A percentile compares a stretch with the other conserved stretches of the same genome.
Evolutionary conservation across 2,113 vertebrate genomes (phyloP).

Genomic region (Microcebus griseorufus): DNA sequence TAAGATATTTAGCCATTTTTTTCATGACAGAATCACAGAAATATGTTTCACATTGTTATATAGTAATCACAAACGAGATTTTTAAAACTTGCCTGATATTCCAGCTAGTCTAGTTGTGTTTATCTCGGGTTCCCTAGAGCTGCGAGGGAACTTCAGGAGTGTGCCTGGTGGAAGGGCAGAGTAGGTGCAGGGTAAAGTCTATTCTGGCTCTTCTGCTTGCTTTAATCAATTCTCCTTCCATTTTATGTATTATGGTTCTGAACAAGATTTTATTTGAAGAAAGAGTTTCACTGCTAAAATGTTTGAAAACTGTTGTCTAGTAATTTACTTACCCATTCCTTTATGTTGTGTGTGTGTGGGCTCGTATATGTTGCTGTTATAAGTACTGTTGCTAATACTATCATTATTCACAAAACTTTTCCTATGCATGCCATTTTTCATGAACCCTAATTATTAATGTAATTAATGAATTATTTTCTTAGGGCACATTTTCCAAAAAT

Average conservation of each 20-base stretch:
- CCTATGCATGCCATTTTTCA: background rate
- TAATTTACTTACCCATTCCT: background rate
- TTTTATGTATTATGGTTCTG: background rate
- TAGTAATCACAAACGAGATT: background rate
- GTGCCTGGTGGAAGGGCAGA: background rate
- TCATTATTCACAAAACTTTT: background rate
- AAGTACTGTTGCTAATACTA: background rate
- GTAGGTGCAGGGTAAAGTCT: background rate
- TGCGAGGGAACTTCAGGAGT: background rate
- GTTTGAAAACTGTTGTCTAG: background rate
- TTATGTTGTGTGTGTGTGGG: background rate
- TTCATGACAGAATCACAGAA: background rate
- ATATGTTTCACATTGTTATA: background rate
- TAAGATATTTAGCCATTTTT: background rate
- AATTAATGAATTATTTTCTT: conserved; percentile 17
- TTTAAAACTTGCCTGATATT: background rate
- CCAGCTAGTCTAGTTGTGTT: background rate
- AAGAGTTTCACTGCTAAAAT: background rate
- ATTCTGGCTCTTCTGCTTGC: background rate
- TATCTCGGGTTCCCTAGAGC: background rate
- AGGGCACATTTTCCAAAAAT: background rate
- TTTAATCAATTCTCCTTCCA: background rate
- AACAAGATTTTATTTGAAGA: conserved; percentile 37
- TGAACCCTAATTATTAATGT: too few relatives aligned
- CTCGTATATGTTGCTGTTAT: background rate